Conservation (phyloP, 1,140 invertebrate species). For the Lithobius niger region DNA sequence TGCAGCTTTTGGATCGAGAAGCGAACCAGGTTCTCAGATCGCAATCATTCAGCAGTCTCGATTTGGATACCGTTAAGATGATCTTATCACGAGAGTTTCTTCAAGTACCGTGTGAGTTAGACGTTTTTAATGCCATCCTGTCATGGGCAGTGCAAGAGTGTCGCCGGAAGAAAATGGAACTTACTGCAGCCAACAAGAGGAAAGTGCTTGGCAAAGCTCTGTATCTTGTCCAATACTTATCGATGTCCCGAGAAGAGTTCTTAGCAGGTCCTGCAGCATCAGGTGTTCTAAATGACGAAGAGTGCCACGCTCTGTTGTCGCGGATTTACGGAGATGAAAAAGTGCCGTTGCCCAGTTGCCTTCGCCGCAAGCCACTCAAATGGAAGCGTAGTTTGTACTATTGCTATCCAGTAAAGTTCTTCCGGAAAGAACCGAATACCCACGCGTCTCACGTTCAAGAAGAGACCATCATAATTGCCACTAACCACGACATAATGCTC, state of each 20-base stretch:
- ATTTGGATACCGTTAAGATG: conserved; percentile 40
- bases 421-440: not conserved
- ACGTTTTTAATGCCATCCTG: conserved; percentile 22
- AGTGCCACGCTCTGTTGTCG: conserved; percentile 24
- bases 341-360: conserved; percentile 12
- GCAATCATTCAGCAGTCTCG: conserved; percentile 49
- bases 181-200: conserved; percentile 44
- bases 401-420: conserved; percentile 5
- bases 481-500: conserved; percentile 4
- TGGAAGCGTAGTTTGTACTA: conserved; percentile 1
- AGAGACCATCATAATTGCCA: not conserved
- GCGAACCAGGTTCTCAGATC: conserved; percentile 44
- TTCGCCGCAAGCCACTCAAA: conserved; percentile 12
- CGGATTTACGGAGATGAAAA: conserved; percentile 13
- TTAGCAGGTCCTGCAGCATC: conserved; percentile 33
- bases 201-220: conserved; percentile 44
- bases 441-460: not conserved
- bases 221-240: conserved; percentile 47
- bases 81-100: conserved; percentile 41
- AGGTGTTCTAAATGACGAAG: conserved; percentile 29
- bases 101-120: conserved; percentile 18
- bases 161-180: conserved; percentile 43
- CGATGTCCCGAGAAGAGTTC: conserved; percentile 47
- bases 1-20: conserved; percentile 44
- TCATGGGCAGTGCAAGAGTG: conserved; percentile 53